Evolutionary conservation across 1,140 invertebrate species (phyloP), one percentile per base, ranked within the genome.

Genomic region (Atta cephalotes): DNA sequence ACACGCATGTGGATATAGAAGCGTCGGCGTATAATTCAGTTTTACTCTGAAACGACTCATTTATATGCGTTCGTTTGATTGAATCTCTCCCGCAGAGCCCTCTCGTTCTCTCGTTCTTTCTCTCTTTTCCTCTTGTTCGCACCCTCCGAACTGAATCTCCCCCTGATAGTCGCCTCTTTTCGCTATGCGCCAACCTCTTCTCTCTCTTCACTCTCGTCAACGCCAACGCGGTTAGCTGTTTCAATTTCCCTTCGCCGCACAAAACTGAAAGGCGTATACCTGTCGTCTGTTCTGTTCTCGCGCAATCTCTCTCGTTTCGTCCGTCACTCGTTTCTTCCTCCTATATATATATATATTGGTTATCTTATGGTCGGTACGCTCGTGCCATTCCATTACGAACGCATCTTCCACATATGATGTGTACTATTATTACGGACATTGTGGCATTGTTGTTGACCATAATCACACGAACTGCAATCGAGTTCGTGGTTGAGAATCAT

Each of bases 51-150:
- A 94, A 94, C 93, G 93, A 94, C 93, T 94, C 93, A 94, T 94
- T 94, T 93, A 94, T 93, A 94, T 94, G 93, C 93, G 93, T 94
- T 93, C 93, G 93, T 93, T 94, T 93, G 93, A 94, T 94, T 94
- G 93, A 93, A 94, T 94, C 93, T 93, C 90, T 88, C 87, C 87
- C 88, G 85, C 87, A 86, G 84, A 68, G 78, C 82, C 21, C 77
- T 81, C 88, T 53, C 86, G 60, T 66, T 68, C 58, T 86, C 71
- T 85, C 71, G 12, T 31, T 6, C 12, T 51, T 14, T 49, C 66
- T 49, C 68, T 66, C 56, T 16, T 45, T 85, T 49, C 49, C 49
- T 70, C 74, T 84, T 71, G 60, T 81, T 88, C 80, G 58, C 79
- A 72, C 72, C 80, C 80, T 65, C 53, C 74, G 78, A 49, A 45